Percentiles rank a stretch among this genome's conserved stretches.
Conservation (phyloP, 2,113 vertebrate genomes). For the Anhinga rufa region DNA sequence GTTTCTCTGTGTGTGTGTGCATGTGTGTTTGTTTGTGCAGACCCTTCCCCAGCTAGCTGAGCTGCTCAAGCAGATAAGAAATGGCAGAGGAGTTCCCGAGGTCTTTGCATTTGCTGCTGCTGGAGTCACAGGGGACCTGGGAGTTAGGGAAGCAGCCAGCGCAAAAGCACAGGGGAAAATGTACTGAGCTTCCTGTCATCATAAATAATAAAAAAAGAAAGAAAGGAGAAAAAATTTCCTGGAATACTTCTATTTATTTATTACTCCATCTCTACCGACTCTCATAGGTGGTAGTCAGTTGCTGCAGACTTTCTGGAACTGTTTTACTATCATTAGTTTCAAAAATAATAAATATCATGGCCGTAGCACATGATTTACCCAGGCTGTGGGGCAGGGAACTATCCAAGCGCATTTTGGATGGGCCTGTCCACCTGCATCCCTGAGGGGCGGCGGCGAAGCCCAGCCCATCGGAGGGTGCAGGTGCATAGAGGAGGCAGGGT, state of each 20-base stretch:
- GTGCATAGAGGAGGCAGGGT: not conserved
- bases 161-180: not conserved
- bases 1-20: not conserved
- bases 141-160: not conserved
- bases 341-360: not conserved
- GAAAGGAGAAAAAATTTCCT: not conserved
- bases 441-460: not conserved
- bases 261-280: not conserved
- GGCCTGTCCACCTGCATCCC: not conserved
- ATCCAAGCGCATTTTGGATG: not conserved
- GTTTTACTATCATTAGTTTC: not conserved
- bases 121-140: not conserved
- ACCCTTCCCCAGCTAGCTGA: not conserved
- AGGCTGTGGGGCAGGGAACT: not conserved
- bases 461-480: not conserved
- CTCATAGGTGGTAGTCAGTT: not conserved
- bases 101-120: not conserved
- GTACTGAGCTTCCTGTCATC: not conserved
- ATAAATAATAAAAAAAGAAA: not conserved
- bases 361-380: rapidly evolving
- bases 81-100: not conserved
- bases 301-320: not conserved
- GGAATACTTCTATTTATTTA: not conserved
- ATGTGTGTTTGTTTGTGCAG: not conserved
- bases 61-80: not conserved